These are phyloP conservation scores for Apamea epomidion DNA, from an alignment of 2,888 invertebrate genomes.

Conservation along the genomic window DNA sequence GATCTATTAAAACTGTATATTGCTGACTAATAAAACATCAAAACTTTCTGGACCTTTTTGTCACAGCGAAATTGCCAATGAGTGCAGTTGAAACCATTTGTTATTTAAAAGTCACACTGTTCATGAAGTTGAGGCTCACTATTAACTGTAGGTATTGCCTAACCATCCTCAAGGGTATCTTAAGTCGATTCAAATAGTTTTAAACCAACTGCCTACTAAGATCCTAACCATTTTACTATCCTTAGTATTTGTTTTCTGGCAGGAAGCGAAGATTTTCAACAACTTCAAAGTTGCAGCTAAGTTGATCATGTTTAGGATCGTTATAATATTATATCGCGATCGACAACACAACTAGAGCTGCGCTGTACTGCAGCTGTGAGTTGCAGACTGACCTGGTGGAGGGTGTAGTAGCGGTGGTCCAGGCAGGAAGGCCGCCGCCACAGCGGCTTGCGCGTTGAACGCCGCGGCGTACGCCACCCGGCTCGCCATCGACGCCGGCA, in stretches of 20 bases:
- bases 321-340: background rate
- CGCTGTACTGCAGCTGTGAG: background rate
- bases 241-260: background rate
- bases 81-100: background rate
- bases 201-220: background rate
- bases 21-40: background rate
- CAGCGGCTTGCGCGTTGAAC: conserved; percentile 97
- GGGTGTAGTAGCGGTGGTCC: conserved; percentile 90
- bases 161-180: background rate
- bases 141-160: no score
- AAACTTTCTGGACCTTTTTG: background rate
- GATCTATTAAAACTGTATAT: background rate
- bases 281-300: background rate
- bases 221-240: background rate
- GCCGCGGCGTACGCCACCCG: conserved; percentile 97
- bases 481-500: conserved; percentile 93
- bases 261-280: background rate
- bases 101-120: background rate
- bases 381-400: conserved; percentile 82
- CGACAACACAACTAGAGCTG: background rate
- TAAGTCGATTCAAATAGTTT: background rate
- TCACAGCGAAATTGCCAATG: background rate
- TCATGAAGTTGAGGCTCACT: background rate
- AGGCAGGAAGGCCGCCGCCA: conserved; percentile 96
- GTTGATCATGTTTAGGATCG: background rate